Percentiles rank a stretch among this genome's conserved stretches.
Evolutionary conservation across 2,888 invertebrate genomes (phyloP).

Genomic region (Chromoteleia sp.): DNA sequence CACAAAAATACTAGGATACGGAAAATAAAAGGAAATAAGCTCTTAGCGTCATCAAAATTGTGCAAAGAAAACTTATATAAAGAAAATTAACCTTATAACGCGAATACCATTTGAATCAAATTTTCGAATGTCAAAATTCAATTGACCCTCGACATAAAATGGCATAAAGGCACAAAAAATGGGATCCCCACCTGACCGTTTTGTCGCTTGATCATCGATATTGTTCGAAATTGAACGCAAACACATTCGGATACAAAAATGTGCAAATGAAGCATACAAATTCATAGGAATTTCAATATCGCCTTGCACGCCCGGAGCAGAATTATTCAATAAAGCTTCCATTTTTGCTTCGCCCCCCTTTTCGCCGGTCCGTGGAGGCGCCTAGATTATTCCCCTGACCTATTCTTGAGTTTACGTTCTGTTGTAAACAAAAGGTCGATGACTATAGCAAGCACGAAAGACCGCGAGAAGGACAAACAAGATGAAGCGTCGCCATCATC

Average conservation of each 20-base stretch:
- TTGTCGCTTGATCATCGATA: constrained; percentile 27
- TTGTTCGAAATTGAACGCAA: constrained; percentile 33
- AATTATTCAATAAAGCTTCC: constrained; percentile 63
- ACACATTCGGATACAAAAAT: constrained; percentile 48
- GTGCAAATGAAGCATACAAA: constrained; percentile 56
- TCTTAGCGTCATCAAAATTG: no score
- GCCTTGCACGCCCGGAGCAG: constrained; percentile 31
- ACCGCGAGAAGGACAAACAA: constrained; percentile 64
- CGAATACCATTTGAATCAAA: no score
- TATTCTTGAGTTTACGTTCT: constrained; percentile 61
- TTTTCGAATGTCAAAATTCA: no score
- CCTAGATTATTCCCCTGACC: constrained; percentile 66
- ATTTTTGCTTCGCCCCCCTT: constrained; percentile 51
- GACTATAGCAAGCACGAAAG: constrained; percentile 61
- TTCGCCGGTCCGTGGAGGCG: constrained; percentile 46
- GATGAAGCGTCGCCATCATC: constrained; percentile 61
- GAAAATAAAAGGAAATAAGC: no score
- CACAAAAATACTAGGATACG: no score
- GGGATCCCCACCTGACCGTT: constrained; percentile 3
- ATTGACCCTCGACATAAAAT: no score
- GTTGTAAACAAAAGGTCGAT: constrained; percentile 69
- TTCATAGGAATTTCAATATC: constrained; percentile 62
- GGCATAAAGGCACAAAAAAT: neutral
- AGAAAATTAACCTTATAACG: no score
- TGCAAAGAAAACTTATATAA: no score